Conservation (phyloP, 2,797 vertebrate genomes). For the Oryzias dopingdopingensis region DNA sequence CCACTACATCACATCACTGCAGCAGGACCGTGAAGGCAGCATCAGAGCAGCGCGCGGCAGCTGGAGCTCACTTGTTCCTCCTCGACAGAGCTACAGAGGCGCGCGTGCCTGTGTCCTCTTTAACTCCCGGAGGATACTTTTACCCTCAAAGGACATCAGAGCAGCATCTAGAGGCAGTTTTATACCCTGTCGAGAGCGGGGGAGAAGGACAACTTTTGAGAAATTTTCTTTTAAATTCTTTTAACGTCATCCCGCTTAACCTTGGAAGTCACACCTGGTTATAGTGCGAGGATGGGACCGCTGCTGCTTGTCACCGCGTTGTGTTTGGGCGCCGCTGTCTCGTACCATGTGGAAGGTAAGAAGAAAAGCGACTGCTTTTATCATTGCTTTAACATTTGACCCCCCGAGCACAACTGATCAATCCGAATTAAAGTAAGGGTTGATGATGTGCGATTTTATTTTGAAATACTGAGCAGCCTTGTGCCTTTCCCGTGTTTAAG, state of each 20-base stretch:
- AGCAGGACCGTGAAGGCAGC: constrained; percentile 61
- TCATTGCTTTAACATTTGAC: constrained; percentile 11
- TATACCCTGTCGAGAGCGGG: constrained; percentile 33
- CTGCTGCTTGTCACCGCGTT: constrained; percentile 73
- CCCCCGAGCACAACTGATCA: not conserved
- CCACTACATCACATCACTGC: constrained; percentile 73
- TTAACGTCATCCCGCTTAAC: constrained; percentile 44
- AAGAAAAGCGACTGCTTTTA: constrained; percentile 42
- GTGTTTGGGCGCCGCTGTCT: constrained; percentile 78
- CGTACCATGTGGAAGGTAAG: constrained; percentile 79
- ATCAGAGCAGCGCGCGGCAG: constrained; percentile 36
- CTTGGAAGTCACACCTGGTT: constrained; percentile 65
- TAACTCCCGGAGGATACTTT: constrained; percentile 51
- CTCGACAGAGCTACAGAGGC: constrained; percentile 27
- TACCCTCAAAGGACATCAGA: constrained; percentile 59
- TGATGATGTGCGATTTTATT: not conserved
- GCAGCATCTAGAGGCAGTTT: constrained; percentile 28
- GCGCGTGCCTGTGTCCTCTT: constrained; percentile 30
- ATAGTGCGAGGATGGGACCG: constrained; percentile 76
- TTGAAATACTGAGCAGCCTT: constrained; percentile 13
- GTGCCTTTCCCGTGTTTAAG: constrained; percentile 1
- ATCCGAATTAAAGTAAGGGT: constrained; percentile 4
- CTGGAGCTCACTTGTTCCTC: constrained; percentile 46
- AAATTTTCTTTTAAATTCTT: constrained; percentile 32
- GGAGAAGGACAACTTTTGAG: constrained; percentile 65